Base-by-base conservation (phyloP, 2,888 invertebrate genomes). In the Leptopilina myrica region DNA sequence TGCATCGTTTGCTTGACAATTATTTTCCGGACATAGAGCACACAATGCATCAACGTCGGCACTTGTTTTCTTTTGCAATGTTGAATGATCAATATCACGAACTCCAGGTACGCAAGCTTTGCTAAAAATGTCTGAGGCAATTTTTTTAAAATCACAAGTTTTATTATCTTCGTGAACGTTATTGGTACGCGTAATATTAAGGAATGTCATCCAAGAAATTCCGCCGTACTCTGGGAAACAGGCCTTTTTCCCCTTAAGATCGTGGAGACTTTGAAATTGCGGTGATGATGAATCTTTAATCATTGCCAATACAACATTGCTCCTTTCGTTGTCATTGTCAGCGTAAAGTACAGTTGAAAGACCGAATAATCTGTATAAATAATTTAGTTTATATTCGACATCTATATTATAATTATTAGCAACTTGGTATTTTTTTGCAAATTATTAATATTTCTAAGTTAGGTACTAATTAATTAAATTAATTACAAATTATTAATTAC, bases 141-240 rank as follows among this genome's bases (percentile, higher is more conserved):
- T 90, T 76, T 90, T 87, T 0, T 93, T 93, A 89, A 95, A 95
- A 88, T 95, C 93, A 84, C 95, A 95, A 73, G 93, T 92, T 26
- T 80, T 73, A 6, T 53, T 9, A 0, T 91, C 85, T 7, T 92
- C 90, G 65, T 94, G 88, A 2, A 94, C 88, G 11, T 92, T 90
- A 0, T 92, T 90, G 79, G 92, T 92, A 49, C 94, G 93, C 0
- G 93, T 93, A 0, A 92, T 88, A 64, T 94, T 93, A 2, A 95
- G 92, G 87, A 95, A 95, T 1, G 95, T 93, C 66, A 95, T 89
- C 93, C 94, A 95, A 7, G 95, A 94, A 77, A 95, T 93, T 56
- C 95, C 95, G 0, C 95, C 94, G 84, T 93, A 95, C 86, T 95
- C 94, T 0, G 95, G 94, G 91, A 95, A 94, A 89, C 95, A 95